Conservation (phyloP, 2,113 vertebrate genomes). For the Tetrao urogallus region DNA sequence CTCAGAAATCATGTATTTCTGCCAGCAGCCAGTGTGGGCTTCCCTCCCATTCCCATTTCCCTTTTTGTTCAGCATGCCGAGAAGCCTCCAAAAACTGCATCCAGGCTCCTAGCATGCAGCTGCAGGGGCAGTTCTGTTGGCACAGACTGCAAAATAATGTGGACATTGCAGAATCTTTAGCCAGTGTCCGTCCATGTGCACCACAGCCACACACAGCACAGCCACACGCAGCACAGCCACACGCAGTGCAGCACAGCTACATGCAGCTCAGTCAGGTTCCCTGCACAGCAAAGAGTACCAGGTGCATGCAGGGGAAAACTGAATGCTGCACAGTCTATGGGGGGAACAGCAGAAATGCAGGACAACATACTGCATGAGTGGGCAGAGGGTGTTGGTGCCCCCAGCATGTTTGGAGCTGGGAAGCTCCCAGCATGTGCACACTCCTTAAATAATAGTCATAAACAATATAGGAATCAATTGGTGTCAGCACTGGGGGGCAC, state of each 20-base stretch:
- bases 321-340: rapidly evolving
- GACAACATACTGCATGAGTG: neutral
- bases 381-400: rapidly evolving
- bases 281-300: neutral
- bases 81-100: neutral
- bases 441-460: rapidly evolving
- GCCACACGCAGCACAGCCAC: too few relatives aligned
- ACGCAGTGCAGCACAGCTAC: too few relatives aligned
- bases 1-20: neutral
- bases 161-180: neutral
- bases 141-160: neutral
- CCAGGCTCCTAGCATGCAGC: neutral
- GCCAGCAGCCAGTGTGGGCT: neutral
- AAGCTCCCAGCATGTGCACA: rapidly evolving
- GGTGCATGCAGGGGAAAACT: rapidly evolving
- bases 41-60: neutral
- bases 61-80: neutral
- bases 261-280: neutral
- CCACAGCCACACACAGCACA: too few relatives aligned
- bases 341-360: neutral
- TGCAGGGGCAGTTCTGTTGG: neutral
- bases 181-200: neutral
- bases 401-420: rapidly evolving
- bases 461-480: neutral
- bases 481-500: rapidly evolving